Evolutionary conservation across 2,113 vertebrate genomes (phyloP).

Genomic region (Tauraco erythrolophus): DNA sequence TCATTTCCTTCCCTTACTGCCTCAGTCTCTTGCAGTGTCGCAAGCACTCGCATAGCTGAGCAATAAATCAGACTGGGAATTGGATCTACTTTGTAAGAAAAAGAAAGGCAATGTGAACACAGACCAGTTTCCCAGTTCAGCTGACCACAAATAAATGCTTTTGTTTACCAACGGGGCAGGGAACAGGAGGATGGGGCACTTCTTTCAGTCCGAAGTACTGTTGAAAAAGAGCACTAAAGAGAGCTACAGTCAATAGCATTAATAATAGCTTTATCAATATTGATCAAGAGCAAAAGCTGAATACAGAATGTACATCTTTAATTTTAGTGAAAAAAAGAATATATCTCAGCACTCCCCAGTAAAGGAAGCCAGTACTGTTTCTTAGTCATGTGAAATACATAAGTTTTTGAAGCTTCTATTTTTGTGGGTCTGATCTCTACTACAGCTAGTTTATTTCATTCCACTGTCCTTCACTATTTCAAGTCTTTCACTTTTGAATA

Average conservation of each 20-base stretch:
- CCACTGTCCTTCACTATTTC: background rate
- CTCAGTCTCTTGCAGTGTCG: background rate
- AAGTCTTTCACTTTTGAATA: background rate
- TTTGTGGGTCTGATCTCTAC: background rate
- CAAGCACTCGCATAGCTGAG: background rate
- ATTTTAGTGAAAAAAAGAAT: background rate
- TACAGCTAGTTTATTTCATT: background rate
- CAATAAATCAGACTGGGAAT: background rate
- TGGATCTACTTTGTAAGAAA: background rate
- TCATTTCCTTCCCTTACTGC: background rate
- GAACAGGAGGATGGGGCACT: background rate
- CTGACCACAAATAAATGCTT: background rate
- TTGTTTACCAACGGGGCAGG: background rate
- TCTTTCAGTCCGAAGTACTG: background rate
- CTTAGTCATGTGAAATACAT: background rate
- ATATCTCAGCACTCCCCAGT: background rate
- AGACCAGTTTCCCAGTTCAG: background rate
- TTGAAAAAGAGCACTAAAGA: background rate
- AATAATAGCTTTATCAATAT: background rate
- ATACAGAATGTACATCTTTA: background rate
- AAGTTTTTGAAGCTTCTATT: background rate
- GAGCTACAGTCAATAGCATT: background rate
- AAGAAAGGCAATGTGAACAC: background rate
- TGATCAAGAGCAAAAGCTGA: background rate
- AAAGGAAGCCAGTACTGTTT: background rate